phyloP scores from a whole-genome alignment of 2,888 invertebrate genomes.

The Oscheius myriophilus region DNA sequence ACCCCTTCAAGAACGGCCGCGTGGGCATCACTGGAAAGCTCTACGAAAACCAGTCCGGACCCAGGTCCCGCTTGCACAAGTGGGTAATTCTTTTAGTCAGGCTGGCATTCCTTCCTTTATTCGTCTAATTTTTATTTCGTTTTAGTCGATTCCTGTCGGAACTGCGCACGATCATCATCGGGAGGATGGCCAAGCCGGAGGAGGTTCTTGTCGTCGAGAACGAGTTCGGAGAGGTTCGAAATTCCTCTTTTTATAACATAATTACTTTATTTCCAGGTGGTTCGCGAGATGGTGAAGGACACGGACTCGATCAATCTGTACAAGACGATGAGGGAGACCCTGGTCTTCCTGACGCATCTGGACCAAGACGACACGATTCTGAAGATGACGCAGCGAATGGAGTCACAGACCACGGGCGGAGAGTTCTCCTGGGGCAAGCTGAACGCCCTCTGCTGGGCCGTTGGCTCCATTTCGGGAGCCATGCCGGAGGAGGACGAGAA shows the following conservation, averaged over 20 bases:
- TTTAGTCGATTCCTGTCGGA: constrained; percentile 48
- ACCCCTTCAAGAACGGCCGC: constrained; percentile 76
- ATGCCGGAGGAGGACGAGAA: constrained; percentile 99
- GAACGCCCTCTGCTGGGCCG: constrained; percentile 98
- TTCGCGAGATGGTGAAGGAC: constrained; percentile 99
- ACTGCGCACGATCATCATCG: constrained; percentile 96
- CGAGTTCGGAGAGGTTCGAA: constrained; percentile 88
- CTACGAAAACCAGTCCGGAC: background rate
- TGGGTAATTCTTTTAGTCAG: no score
- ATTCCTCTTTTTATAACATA: background rate
- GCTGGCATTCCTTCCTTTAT: no score
- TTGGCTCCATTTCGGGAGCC: constrained; percentile 97
- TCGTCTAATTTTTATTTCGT: background rate
- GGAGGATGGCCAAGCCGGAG: constrained; percentile 99
- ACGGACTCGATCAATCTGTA: constrained; percentile 99
- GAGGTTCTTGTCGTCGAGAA: constrained; percentile 99
- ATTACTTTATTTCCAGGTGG: no score
- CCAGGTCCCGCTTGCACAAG: constrained; percentile 2
- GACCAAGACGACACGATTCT: constrained; percentile 96
- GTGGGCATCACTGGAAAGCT: background rate
- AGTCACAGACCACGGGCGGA: constrained; percentile 82
- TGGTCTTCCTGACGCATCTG: constrained; percentile 95
- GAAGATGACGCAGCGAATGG: constrained; percentile 97
- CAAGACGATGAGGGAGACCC: constrained; percentile 84
- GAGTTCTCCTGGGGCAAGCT: constrained; percentile 99